A percentile compares a stretch with the other conserved stretches of the same genome.
Conservation (phyloP, 1,140 invertebrate species). For the Heliothis subflexa region DNA sequence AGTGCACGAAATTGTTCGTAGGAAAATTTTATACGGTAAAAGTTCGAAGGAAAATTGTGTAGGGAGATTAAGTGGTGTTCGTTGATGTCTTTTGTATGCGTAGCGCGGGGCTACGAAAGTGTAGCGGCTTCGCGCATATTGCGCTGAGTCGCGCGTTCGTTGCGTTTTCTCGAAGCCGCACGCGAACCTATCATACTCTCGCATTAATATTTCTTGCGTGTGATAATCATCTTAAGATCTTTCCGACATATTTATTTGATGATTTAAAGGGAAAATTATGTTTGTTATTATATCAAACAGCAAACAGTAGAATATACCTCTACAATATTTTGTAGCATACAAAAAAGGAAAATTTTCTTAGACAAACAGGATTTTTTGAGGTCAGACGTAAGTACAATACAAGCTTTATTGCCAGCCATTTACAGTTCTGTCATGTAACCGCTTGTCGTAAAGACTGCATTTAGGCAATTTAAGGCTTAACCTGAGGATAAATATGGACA, state of each 20-base stretch:
- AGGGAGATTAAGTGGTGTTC: constrained; percentile 38
- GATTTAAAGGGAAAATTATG: neutral
- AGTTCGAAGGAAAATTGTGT: constrained; percentile 12
- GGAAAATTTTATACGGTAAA: neutral
- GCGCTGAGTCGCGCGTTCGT: constrained; percentile 13
- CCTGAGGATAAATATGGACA: constrained; percentile 7
- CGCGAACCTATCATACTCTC: constrained; percentile 30
- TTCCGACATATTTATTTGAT: constrained; percentile 29
- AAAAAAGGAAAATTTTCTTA: constrained; percentile 3
- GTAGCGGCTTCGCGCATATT: constrained; percentile 34
- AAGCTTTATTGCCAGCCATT: constrained; percentile 40
- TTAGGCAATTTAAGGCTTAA: constrained; percentile 4
- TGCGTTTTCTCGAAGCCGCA: constrained; percentile 52
- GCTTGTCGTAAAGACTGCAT: constrained; percentile 39
- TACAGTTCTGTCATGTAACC: constrained; percentile 42
- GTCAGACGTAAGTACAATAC: constrained; percentile 21
- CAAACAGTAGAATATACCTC: too few relatives aligned
- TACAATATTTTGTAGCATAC: too few relatives aligned
- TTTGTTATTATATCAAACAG: neutral
- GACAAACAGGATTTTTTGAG: constrained; percentile 27
- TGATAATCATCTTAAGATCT: constrained; percentile 27
- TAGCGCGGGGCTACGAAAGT: constrained; percentile 46
- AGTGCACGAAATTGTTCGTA: neutral
- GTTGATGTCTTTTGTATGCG: constrained; percentile 78
- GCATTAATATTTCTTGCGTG: constrained; percentile 31